phyloP scores from a whole-genome alignment of 2,888 invertebrate genomes.

The Pammene aurita region DNA sequence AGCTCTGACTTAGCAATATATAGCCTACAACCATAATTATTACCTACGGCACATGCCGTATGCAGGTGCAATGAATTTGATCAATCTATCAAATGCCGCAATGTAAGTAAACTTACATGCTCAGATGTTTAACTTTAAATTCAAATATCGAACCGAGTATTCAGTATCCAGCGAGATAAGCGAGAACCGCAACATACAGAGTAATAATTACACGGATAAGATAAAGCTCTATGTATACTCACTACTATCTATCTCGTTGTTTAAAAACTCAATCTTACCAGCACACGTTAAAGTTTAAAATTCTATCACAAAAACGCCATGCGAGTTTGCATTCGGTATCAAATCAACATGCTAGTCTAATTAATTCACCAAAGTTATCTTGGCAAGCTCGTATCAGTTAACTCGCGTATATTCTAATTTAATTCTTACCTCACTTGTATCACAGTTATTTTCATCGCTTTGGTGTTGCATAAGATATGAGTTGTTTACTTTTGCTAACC shows the following conservation, averaged over 20 bases:
- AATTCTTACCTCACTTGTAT: background rate
- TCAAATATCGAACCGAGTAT: background rate
- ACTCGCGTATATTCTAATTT: background rate
- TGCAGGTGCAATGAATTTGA: too few species aligned
- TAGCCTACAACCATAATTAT: too few species aligned
- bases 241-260: background rate
- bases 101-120: too few species aligned
- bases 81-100: too few species aligned
- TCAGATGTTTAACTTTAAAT: background rate
- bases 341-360: slow-evolving; percentile 49
- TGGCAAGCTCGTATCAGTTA: slow-evolving; percentile 1
- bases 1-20: too few species aligned
- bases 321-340: slow-evolving; percentile 7
- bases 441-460: background rate
- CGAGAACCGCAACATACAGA: slow-evolving; percentile 44
- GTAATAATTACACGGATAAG: slow-evolving; percentile 57
- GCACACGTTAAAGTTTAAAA: background rate
- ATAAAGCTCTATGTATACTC: slow-evolving; percentile 7
- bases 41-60: too few species aligned
- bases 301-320: background rate
- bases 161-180: slow-evolving; percentile 30
- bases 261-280: slow-evolving; percentile 8
- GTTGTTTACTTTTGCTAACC: background rate
- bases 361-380: slow-evolving; percentile 55
- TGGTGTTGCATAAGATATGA: background rate